Base-by-base conservation (phyloP, 2,888 invertebrate genomes). In the Torymus aiolomorphi region DNA sequence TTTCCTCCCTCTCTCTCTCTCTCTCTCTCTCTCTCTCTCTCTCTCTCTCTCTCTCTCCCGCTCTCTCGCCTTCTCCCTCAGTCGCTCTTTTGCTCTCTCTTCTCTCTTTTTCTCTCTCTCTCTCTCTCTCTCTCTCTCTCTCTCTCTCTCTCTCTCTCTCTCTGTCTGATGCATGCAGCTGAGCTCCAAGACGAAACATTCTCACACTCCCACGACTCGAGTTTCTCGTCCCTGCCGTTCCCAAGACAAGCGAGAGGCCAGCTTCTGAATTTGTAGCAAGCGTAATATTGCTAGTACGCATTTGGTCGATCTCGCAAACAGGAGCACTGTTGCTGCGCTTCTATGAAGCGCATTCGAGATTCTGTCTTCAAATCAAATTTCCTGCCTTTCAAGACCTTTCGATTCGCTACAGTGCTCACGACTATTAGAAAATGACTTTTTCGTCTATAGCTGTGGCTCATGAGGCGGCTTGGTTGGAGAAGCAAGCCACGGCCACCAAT, bases 121-220 rank as follows among this genome's bases (percentile, higher is more conserved):
- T 20, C 16, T n/a, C 56, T 74, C 66, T n/a, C 42, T 52, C 66
- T 57, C 56, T 49, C 56, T 49, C 54, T n/a, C 31, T 20, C 54
- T 20, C 42, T 42, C 54, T 16, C 16, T 16, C 54, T 61, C 54
- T 51, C 54, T 24, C 49, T 59, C 57, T 11, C 49, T 16, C 49
- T 56, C 66, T n/a, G n/a, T n/a, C n/a, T n/a, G 42, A 71, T 16
- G 49, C 49, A 42, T 4, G 57, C 16, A 59, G 10, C 11, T 52
- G 8, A 20, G 73, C 59, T 16, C 49, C 49, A 20, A 57, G 65
- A 31, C 66, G 56, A 11, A 54, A 78, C 18, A 69, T 78, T 78
- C 73, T 78, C 78, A 78, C 67, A 78, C 67, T 78, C 78, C 69
- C 78, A 77, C 77, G 77, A 66, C 62, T 52, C 14, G 52, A 3